These are phyloP conservation scores for Mechanitis messenoides DNA, from an alignment of 2,888 invertebrate genomes.

Conservation along the genomic window DNA sequence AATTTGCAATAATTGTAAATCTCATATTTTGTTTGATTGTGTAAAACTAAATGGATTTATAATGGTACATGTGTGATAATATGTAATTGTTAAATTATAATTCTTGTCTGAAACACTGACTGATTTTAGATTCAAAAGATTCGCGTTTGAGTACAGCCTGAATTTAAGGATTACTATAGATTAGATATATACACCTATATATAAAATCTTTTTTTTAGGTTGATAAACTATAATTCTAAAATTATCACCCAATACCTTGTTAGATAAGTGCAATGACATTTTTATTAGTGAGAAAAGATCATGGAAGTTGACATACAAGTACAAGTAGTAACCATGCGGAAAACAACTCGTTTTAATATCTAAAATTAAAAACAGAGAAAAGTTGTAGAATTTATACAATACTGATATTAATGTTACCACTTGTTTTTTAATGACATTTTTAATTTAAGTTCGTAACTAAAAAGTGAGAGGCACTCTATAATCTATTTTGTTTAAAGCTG, in stretches of 20 bases:
- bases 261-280: constrained; percentile 11
- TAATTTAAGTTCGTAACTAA: too few relatives aligned
- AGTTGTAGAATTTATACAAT: constrained; percentile 8
- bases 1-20: background rate
- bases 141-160: too few relatives aligned
- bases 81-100: too few relatives aligned
- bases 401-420: too few relatives aligned
- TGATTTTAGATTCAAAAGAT: too few relatives aligned
- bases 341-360: constrained; percentile 14
- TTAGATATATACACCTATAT: too few relatives aligned
- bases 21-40: background rate
- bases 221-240: background rate
- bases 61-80: too few relatives aligned
- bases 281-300: constrained; percentile 17
- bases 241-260: background rate
- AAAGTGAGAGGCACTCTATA: background rate
- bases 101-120: background rate
- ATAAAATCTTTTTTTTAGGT: background rate
- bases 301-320: constrained; percentile 19
- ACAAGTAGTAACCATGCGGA: constrained; percentile 21
- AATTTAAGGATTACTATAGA: too few relatives aligned
- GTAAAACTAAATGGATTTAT: too few relatives aligned
- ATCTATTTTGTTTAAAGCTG: too few relatives aligned
- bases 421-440: too few relatives aligned
- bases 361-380: constrained; percentile 23